phyloP scores from a whole-genome alignment of 2,797 vertebrate genomes.

The Phrynocephalus forsythii region DNA sequence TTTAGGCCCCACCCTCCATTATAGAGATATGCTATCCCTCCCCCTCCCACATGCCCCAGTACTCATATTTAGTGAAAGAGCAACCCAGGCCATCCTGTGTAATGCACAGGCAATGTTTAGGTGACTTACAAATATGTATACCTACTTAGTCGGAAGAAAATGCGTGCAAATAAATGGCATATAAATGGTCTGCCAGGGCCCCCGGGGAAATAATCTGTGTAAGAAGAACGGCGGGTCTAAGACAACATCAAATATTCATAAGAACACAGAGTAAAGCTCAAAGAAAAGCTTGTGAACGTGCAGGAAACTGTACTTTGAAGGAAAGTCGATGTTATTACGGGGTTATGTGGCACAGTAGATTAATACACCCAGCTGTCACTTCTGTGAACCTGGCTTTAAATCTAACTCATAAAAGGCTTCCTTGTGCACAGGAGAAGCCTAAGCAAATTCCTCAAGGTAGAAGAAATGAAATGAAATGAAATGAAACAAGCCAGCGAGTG shows the following conservation, averaged over 20 bases:
- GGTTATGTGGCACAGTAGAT: slow-evolving; percentile 31
- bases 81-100: not conserved
- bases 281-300: slow-evolving; percentile 30
- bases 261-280: slow-evolving; percentile 34
- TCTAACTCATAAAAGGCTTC: slow-evolving; percentile 24
- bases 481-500: too few species aligned
- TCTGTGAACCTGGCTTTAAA: slow-evolving; percentile 11
- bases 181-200: slow-evolving; percentile 13
- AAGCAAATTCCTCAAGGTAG: not conserved
- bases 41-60: not conserved
- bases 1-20: not conserved
- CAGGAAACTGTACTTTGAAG: slow-evolving; percentile 34
- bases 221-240: slow-evolving; percentile 27
- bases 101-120: slow-evolving; percentile 25
- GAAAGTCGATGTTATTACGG: slow-evolving; percentile 34
- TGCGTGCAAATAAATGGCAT: slow-evolving; percentile 28
- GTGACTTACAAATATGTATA: slow-evolving; percentile 8
- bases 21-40: not conserved
- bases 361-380: slow-evolving; percentile 18
- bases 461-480: not conserved
- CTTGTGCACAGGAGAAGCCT: slow-evolving; percentile 19
- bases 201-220: slow-evolving; percentile 27
- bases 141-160: not conserved
- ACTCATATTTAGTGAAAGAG: not conserved
- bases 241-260: slow-evolving; percentile 53